Percentiles rank a stretch among this genome's conserved stretches.
Evolutionary conservation across 2,888 invertebrate species (phyloP).

Genomic region (Lamproptera curius): DNA sequence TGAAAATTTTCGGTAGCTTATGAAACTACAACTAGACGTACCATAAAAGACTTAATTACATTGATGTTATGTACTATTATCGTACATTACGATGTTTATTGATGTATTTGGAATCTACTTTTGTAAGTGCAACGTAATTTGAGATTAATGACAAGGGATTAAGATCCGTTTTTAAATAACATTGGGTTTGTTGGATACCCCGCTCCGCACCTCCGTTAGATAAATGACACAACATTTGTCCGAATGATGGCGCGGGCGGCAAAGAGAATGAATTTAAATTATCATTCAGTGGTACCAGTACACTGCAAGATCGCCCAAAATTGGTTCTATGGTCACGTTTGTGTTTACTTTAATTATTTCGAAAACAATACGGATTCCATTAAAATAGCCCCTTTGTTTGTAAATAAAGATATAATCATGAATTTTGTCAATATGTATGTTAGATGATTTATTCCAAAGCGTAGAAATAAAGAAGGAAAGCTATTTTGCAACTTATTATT

Average conservation of each 20-base stretch:
- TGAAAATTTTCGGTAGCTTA: conserved; percentile 66
- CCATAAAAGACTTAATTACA: conserved; percentile 47
- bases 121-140: conserved; percentile 38
- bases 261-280: conserved; percentile 80
- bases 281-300: conserved; percentile 78
- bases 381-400: no score
- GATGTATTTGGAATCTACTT: conserved; percentile 67
- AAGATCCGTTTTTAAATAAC: conserved; percentile 42
- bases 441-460: no score
- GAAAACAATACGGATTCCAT: no score
- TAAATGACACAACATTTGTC: conserved; percentile 79
- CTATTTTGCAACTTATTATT: no score
- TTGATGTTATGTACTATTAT: conserved; percentile 45
- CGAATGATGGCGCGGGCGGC: conserved; percentile 79
- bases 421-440: no score
- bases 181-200: conserved; percentile 39
- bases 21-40: conserved; percentile 49
- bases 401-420: no score
- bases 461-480: no score
- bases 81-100: conserved; percentile 43
- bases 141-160: conserved; percentile 32
- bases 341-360: no score
- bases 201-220: conserved; percentile 62
- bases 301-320: conserved; percentile 65
- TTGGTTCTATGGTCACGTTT: conserved; percentile 51